These are phyloP conservation scores for Microctonus hyperodae DNA, from an alignment of 2,888 invertebrate species.

Conservation along the genomic window DNA sequence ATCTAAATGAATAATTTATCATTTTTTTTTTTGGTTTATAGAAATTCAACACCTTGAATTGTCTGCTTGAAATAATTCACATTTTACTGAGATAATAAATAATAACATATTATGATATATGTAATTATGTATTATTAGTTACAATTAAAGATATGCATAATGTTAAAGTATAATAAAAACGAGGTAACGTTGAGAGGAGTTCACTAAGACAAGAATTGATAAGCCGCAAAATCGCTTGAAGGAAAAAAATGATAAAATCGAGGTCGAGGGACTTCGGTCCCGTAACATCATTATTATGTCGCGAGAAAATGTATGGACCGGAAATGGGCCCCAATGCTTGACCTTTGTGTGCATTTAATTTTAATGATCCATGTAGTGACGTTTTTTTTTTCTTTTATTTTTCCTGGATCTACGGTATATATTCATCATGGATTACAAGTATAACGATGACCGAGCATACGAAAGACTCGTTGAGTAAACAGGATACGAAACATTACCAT, in stretches of 20 bases:
- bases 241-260: conserved; percentile 39
- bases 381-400: not conserved
- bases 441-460: conserved; percentile 4
- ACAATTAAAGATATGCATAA: not conserved
- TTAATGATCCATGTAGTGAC: not conserved
- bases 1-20: too few species aligned
- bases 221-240: conserved; percentile 51
- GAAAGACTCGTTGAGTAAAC: conserved; percentile 39
- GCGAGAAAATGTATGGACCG: conserved; percentile 24
- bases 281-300: conserved; percentile 7
- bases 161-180: not conserved
- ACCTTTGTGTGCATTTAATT: conserved; percentile 7
- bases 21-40: too few species aligned
- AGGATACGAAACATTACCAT: conserved; percentile 34
- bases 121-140: not conserved
- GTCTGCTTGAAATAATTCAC: too few species aligned
- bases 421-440: not conserved
- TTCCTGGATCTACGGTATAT: not conserved
- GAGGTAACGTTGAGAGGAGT: not conserved
- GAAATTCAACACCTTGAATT: too few species aligned
- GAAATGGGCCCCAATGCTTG: conserved; percentile 29
- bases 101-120: not conserved
- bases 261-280: conserved; percentile 30
- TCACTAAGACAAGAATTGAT: conserved; percentile 18
- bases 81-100: too few species aligned